Evolutionary conservation across 2,888 invertebrate genomes (phyloP), one percentile per base, ranked within the genome.

Genomic region (Rhagium mordax): DNA sequence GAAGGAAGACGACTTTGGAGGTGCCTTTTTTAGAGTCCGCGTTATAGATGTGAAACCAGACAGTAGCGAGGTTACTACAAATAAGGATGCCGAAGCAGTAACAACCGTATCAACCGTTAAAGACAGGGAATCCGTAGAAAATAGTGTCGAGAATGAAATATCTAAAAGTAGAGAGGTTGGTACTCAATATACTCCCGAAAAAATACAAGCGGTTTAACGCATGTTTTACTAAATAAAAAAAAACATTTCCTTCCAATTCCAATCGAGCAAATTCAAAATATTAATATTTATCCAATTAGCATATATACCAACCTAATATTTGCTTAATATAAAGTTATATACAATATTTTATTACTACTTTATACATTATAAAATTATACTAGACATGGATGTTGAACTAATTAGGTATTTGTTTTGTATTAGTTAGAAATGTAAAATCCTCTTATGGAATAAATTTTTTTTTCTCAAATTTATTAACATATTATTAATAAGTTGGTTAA

Each of bases 41-140:
- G 84, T 89, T 1, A 85, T 90, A 70, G 89, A 90, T 77, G 86
- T 90, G 4, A 86, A 87, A 75, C 90, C 89, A 0, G 83, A 87
- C 70, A 81, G 81, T 53, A 75, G 76, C 27, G 84, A 82, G 71
- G 10, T 72, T 27, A 78, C 80, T 0, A 83, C 84, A 5, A 81
- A 81, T 71, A 79, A 74, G 48, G 76, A 80, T 47, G 79, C 80
- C 4, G 82, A 84, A 74, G 74, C 65, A 62, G 64, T 72, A 7
- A 74, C 78, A 13, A 51, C 71, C 3, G 29, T 65, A 20, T 33
- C 74, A 15, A 6, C 74, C 1, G 6, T 49, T n/a, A 83, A 76
- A 76, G 83, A 84, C 65, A 79, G 78, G 8, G 86, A 87, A 79
- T 79, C 83, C 6, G 72, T 85, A 13, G 86, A 85, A 71, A 80